Evolutionary conservation across 2,797 vertebrate species (phyloP).

Genomic region (Novumbra hubbsi): DNA sequence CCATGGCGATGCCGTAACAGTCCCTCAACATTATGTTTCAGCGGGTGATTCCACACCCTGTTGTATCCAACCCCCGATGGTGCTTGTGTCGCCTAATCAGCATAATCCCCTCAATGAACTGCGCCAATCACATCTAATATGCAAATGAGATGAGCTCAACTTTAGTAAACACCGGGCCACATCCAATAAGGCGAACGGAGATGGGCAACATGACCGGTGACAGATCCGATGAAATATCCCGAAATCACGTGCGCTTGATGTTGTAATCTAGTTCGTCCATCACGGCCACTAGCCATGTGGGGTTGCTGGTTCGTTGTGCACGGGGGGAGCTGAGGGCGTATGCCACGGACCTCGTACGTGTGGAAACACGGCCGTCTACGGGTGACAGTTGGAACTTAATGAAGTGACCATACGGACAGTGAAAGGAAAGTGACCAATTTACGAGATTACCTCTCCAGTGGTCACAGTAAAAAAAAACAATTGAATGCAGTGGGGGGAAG

Average conservation of each 20-base stretch:
- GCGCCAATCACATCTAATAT: conserved; percentile 65
- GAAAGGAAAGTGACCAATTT: no score
- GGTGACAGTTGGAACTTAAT: background rate
- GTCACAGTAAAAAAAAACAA: no score
- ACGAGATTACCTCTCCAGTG: no score
- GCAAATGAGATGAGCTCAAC: conserved; percentile 60
- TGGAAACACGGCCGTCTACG: background rate
- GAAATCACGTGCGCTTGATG: background rate
- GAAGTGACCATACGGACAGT: background rate
- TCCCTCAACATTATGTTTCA: conserved; percentile 8
- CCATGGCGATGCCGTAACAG: conserved; percentile 46
- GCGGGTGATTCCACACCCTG: conserved; percentile 3
- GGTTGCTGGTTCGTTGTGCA: no score
- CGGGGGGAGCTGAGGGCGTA: background rate
- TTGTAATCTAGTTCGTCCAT: background rate
- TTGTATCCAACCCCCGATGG: conserved; percentile 44
- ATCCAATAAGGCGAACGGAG: conserved; percentile 22
- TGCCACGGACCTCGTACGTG: background rate
- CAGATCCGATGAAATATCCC: conserved; percentile 20
- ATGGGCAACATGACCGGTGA: background rate
- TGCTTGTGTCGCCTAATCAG: conserved; percentile 47
- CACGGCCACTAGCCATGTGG: background rate
- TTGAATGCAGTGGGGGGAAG: no score
- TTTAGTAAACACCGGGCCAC: conserved; percentile 51
- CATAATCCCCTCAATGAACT: conserved; percentile 63